Evolutionary conservation across 2,797 vertebrate genomes (phyloP), one percentile per base, ranked within the genome.

Genomic region (Pelodytes ibericus): DNA sequence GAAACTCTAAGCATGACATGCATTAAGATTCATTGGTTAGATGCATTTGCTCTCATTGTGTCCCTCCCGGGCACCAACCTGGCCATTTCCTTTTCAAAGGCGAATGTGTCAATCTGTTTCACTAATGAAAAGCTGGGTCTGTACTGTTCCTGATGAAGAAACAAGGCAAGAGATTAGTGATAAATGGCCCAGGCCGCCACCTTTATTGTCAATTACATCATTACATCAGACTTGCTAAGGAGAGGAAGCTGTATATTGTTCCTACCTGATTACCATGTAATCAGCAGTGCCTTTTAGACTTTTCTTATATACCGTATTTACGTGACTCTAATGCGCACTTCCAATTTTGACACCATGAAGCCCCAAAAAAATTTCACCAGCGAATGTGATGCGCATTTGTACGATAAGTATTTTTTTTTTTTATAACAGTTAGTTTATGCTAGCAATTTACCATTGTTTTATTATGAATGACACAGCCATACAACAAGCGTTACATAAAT

Each of bases 21-120:
- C 62, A 60, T 72, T 60, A 39, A 51, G 62, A 78, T 67, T 18
- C 8, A 39, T 61, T 29, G 24, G 16, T 78, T 60, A 61, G 36
- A 26, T 53, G n/a, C n/a, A 24, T 36, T 53, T 33, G n/a, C 33
- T 20, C 27, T 57, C 6, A 0, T 9, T 39, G 18, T 7, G 68
- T 26, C 16, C 25, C 8, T 62, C 1, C 22, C 41, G 15, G 49
- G 61, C 18, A 15, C 25, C 25, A 20, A 15, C 27, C 56, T 49
- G 20, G 20, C 13, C 20, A 31, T 29, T 47, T 58, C 29, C 8
- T 27, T n/a, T 56, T 15, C 44, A 24, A 20, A 25, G 9, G 15
- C 7, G 27, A 9, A 20, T 63, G n/a, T 33, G 61, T 16, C 53
- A 25, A 11, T 13, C 11, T 41, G 71, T 30, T 25, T 10, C 9